Evolutionary conservation across 2,888 invertebrate species (phyloP).

Genomic region (Dorcus hopei): DNA sequence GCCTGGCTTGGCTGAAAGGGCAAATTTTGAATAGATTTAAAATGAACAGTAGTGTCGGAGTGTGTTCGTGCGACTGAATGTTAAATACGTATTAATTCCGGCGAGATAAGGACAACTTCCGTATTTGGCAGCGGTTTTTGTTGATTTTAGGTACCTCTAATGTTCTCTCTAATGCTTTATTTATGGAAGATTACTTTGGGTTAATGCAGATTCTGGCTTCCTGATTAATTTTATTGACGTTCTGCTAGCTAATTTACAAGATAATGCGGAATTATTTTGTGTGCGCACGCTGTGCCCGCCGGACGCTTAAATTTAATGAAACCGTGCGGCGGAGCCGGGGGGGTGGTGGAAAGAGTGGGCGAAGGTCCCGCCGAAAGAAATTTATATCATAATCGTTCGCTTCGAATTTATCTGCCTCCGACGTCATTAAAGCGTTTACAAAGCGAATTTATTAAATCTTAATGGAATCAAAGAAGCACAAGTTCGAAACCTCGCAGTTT

Average conservation of each 20-base stretch:
- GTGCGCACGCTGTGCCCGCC: not conserved
- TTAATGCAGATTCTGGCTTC: conserved; percentile 11
- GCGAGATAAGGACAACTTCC: conserved; percentile 21
- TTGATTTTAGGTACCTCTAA: conserved; percentile 18
- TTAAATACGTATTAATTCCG: conserved; percentile 22
- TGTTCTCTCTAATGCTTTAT: conserved; percentile 16
- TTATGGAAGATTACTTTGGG: conserved; percentile 14
- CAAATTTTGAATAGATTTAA: conserved; percentile 21
- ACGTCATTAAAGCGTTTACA: too few relatives aligned
- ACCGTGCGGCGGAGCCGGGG: too few relatives aligned
- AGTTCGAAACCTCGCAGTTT: too few relatives aligned
- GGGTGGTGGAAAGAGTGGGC: too few relatives aligned
- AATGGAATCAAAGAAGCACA: too few relatives aligned
- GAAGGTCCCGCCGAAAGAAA: too few relatives aligned
- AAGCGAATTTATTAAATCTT: too few relatives aligned
- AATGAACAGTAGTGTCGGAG: conserved; percentile 16
- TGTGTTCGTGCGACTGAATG: conserved; percentile 21
- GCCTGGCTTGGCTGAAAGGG: conserved; percentile 12
- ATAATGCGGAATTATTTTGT: not conserved
- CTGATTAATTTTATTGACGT: conserved; percentile 14
- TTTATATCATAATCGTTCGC: too few relatives aligned
- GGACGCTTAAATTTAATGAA: too few relatives aligned
- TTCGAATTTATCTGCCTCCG: too few relatives aligned
- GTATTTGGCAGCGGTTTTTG: conserved; percentile 18
- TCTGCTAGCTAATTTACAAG: conserved; percentile 1